A percentile compares a stretch with the other conserved stretches of the same genome.
Evolutionary conservation across 2,888 invertebrate genomes (phyloP).

Genomic region (Protophormia terraenovae): DNA sequence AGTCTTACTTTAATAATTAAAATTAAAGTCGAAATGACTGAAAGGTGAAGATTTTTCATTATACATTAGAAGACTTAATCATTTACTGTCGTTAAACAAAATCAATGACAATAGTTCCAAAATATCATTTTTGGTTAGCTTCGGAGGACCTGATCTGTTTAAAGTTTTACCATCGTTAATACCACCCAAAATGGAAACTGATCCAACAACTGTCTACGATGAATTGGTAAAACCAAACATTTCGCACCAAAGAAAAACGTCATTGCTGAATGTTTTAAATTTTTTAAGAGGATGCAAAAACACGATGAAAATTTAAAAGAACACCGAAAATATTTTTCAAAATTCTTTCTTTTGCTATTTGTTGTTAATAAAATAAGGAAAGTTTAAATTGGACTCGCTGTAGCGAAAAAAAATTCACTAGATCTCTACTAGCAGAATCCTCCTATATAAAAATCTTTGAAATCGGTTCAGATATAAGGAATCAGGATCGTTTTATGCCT

Average conservation of each 20-base stretch:
- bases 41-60: constrained; percentile 42
- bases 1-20: too few species aligned
- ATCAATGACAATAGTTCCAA: neutral
- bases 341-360: too few species aligned
- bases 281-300: constrained; percentile 19
- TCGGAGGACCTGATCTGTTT: constrained; percentile 22
- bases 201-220: neutral
- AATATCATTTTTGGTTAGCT: constrained; percentile 15
- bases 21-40: too few species aligned
- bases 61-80: constrained; percentile 23
- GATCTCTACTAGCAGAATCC: too few species aligned
- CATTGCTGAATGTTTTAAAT: constrained; percentile 38
- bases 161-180: constrained; percentile 18
- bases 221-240: constrained; percentile 15
- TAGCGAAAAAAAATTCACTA: too few species aligned
- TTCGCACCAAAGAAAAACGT: constrained; percentile 31
- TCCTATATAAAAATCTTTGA: too few species aligned
- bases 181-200: constrained; percentile 21
- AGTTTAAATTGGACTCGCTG: constrained; percentile 5
- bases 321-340: too few species aligned
- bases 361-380: too few species aligned
- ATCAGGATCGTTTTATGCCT: too few species aligned
- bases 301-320: constrained; percentile 15
- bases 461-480: too few species aligned
- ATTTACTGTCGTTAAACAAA: constrained; percentile 24